Percentiles rank a stretch among this genome's conserved stretches.
Evolutionary conservation across 1,140 invertebrate species (phyloP).

Genomic region (Bombus cullumanus): DNA sequence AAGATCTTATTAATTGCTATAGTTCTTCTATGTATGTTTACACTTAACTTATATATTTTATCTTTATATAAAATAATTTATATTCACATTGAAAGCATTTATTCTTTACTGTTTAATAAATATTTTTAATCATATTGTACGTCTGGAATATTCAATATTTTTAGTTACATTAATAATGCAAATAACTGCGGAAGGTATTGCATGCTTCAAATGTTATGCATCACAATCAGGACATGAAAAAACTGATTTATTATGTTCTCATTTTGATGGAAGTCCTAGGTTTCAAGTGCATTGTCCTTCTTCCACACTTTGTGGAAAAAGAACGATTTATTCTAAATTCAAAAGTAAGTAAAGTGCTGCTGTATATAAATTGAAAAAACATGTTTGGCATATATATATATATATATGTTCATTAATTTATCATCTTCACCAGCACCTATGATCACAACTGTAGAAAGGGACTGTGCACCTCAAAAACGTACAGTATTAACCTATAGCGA

Average conservation of each 20-base stretch:
- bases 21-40: constrained; percentile 35
- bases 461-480: constrained; percentile 89
- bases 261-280: constrained; percentile 87
- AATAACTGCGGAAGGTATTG: constrained; percentile 58
- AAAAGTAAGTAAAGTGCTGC: constrained; percentile 82
- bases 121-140: neutral
- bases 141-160: constrained; percentile 28
- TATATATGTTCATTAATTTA: neutral
- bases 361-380: neutral
- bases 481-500: constrained; percentile 84
- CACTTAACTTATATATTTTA: constrained; percentile 9
- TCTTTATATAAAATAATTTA: neutral
- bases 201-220: constrained; percentile 61
- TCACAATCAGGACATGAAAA: constrained; percentile 28
- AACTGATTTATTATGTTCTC: constrained; percentile 84
- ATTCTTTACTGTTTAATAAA: neutral
- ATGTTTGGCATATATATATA: neutral
- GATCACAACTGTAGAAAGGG: constrained; percentile 84
- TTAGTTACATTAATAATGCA: constrained; percentile 61
- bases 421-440: constrained; percentile 82
- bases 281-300: constrained; percentile 89
- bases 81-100: neutral
- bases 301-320: constrained; percentile 92
- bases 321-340: constrained; percentile 85
- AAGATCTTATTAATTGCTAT: neutral